Evolutionary conservation across 2,113 vertebrate species (phyloP), one percentile per base, ranked within the genome.

Genomic region (Lepisosteus oculatus): DNA sequence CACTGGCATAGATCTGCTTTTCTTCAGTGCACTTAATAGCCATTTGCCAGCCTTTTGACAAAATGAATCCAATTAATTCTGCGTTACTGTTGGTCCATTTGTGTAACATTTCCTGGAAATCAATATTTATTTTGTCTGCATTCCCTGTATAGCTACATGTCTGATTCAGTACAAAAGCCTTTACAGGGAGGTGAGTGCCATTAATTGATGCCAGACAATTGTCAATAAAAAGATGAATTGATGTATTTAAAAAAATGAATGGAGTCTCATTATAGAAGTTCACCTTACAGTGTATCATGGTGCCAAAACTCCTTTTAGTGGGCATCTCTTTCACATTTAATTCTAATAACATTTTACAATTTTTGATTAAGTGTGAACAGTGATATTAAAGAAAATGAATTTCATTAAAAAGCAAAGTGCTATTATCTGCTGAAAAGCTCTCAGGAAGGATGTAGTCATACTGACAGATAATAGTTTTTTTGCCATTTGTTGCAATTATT

Each of bases 361-460:
- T 61, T 70, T 70, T 61, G 69, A 70, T 70, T 54, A 70, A 44
- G 69, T 62, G 69, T 47, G 57, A 61, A 8, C 55, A 8, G 56
- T 13, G 2, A 6, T 59, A 51, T 45, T 57, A 70, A 62, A 45
- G 44, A 70, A 61, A 57, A 3, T 61, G 69, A 70, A 17, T 70
- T 44, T 62, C 43, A 70, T 62, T 62, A 70, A 14, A 59, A 29
- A 14, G 55, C 55, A 44, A n/a, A 43, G 56, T 8, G 11, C 14
- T 62, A 6, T 61, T 70, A 70, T 17, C 43, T 15, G 43, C 29
- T n/a, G 44, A 69, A 43, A 8, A 8, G 56, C 42, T 44, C 59
- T 17, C 17, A 64, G 70, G 41, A 41, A 42, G 14, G 43, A 8
- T 15, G 51, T 0, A 3, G 70, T 59, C 4, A 17, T 29, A n/a